phyloP scores from a whole-genome alignment of 2,113 vertebrate species.

The Hippocampus comes region DNA sequence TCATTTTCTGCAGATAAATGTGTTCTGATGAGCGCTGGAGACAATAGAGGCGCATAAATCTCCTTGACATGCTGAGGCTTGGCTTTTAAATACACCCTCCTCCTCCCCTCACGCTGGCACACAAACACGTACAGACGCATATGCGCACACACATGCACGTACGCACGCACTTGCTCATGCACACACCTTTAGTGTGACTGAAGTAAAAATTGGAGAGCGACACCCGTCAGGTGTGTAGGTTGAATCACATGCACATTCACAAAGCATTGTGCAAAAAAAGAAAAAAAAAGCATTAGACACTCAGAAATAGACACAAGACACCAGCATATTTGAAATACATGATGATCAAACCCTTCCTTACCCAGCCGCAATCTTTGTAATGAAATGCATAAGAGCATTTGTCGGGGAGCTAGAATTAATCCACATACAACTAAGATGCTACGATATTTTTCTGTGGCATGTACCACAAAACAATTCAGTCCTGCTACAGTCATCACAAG shows the following conservation, averaged over 20 bases:
- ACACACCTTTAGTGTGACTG: background rate
- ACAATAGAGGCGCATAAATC: conserved; percentile 75
- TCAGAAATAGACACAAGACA: background rate
- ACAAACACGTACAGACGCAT: background rate
- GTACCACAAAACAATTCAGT: background rate
- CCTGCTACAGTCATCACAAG: background rate
- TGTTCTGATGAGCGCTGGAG: conserved; percentile 71
- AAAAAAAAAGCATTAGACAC: background rate
- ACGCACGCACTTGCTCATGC: background rate
- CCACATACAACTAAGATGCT: background rate
- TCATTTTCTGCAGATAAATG: conserved; percentile 74
- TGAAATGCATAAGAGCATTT: background rate
- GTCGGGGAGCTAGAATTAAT: background rate
- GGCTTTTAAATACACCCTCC: conserved; percentile 52
- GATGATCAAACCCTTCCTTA: background rate
- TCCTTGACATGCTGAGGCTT: conserved; percentile 60
- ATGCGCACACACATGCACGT: background rate
- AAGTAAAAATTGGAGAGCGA: conserved; percentile 23
- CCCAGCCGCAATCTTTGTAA: background rate
- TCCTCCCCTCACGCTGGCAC: conserved; percentile 7
- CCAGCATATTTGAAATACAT: background rate
- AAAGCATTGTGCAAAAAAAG: conserved; percentile 6
- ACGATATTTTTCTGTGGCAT: background rate
- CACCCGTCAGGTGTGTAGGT: conserved; percentile 18
- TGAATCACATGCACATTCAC: background rate